Base-by-base conservation (phyloP, 1,140 invertebrate genomes). In the Solen grandis region DNA sequence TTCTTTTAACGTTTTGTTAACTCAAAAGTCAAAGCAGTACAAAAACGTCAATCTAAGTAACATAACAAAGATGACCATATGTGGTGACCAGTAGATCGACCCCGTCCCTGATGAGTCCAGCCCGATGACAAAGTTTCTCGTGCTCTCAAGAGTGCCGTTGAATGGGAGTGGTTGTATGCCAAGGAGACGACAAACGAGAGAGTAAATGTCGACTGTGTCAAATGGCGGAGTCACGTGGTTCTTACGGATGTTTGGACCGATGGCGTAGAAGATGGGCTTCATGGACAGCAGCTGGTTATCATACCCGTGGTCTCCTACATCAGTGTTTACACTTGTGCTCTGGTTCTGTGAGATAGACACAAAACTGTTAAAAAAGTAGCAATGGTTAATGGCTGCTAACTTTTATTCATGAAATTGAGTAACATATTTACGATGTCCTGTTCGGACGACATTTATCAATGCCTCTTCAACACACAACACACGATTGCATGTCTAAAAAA, bases 291-390 rank as follows among this genome's bases (percentile, higher is more conserved):
- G 86, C 13, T 88, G 88, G 81, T 95, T 95, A 81, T 95, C 94
- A 85, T 95, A 96, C 1, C 95, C 95, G 87, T 96, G 95, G 31
- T 93, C 84, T 1, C 95, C 95, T n/a, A n/a, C n/a, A n/a, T n/a
- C n/a, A n/a, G n/a, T n/a, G n/a, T n/a, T n/a, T n/a, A n/a, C n/a
- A n/a, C n/a, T n/a, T 29, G 79, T 82, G 2, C 46, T 22, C 14
- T 29, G 46, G 33, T 29, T 4, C 16, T 31, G 25, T 59, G 2
- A 33, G 36, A 29, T 60, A 35, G 8, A 1, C 10, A 31, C 33
- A 22, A 35, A 29, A 60, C 36, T 60, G 29, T 60, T 29, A 60
- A 60, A 60, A 1, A 31, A 5, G 25, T 13, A 22, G 19, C 10
- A 31, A 29, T 14, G 13, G 2, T 3, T 22, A 3, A 5, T 3